phyloP scores from a whole-genome alignment of 2,113 vertebrate species.

The Oreotrochilus melanogaster region DNA sequence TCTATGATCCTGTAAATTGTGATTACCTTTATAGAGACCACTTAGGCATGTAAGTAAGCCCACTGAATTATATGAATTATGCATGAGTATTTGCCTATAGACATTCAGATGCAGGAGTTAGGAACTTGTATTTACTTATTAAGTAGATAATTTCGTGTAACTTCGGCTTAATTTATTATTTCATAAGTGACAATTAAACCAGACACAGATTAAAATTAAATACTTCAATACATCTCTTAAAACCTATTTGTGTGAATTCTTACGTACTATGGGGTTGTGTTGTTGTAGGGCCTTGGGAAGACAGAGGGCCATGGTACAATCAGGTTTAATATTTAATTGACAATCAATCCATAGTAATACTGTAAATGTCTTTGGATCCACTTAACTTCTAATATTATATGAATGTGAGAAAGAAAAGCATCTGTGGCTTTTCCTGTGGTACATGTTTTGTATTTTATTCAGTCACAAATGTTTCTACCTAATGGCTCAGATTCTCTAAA shows the following conservation, averaged over 20 bases:
- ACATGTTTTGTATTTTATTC: not conserved
- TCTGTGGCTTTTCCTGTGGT: not conserved
- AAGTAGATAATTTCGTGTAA: not conserved
- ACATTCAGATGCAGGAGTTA: not conserved
- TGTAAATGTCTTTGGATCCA: not conserved
- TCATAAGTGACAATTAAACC: not conserved
- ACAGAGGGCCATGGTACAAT: rapidly evolving
- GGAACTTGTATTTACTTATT: not conserved
- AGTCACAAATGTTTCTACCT: not conserved
- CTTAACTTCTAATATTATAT: not conserved
- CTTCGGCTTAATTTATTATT: not conserved
- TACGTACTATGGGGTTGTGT: not conserved
- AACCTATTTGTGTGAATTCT: not conserved
- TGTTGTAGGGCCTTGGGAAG: not conserved
- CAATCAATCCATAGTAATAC: not conserved
- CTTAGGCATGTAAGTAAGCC: not conserved
- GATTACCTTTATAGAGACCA: not conserved
- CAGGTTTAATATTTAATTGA: not conserved
- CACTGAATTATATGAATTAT: not conserved
- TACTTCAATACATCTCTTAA: not conserved
- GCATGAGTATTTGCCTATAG: not conserved
- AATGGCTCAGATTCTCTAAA: not conserved
- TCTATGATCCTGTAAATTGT: not conserved
- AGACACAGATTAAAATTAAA: not conserved
- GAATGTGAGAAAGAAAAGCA: not conserved